Evolutionary conservation across 2,888 invertebrate species (phyloP), one percentile per base, ranked within the genome.

Genomic region (Drosophila setosimentum): DNA sequence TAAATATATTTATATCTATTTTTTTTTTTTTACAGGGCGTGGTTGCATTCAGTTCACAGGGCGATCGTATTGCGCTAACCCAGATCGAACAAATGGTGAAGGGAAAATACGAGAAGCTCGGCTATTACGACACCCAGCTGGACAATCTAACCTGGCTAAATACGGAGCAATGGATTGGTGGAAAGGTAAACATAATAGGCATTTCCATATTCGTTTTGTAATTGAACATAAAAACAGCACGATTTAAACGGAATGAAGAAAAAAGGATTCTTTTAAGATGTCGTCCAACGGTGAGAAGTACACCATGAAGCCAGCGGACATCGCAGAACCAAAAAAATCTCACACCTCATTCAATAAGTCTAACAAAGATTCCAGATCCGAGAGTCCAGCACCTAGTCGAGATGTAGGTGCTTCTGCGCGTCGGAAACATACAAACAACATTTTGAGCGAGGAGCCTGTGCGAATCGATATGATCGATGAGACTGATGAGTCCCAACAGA

Each of bases 31-130:
- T 93, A 21, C 93, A 99, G 99, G 99, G 99, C 54, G 95, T 96
- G 90, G 99, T 99, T 74, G 99, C 99, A 42, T 99, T 99, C 94
- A 99, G 99, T 83, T 98, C 99, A 11, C 97, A 98, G 94, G 99
- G 99, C 83, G 99, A 99, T 94, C 96, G 99, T 88, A 99, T 99
- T 92, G 99, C 99, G 54, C 94, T 98, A 93, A 99, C 99, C 32
- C 98, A 99, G 94, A 98, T 99, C 83, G 99, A 99, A 93, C 99
- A 99, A 94, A 96, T 99, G 94, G 95, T 97, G 74, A 97, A 98
- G 93, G 99, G 99, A 78, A 97, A 96, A 92, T 99, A 99, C 93
- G 96, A 97, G 63, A 97, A 97, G 91, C 94, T 99, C 62, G 99
- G 99, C 21, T 99, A 98, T 93, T 99, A 99, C 93, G 99, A 99